Evolutionary conservation across 2,797 vertebrate genomes (phyloP).

Genomic region (Natrix natrix): DNA sequence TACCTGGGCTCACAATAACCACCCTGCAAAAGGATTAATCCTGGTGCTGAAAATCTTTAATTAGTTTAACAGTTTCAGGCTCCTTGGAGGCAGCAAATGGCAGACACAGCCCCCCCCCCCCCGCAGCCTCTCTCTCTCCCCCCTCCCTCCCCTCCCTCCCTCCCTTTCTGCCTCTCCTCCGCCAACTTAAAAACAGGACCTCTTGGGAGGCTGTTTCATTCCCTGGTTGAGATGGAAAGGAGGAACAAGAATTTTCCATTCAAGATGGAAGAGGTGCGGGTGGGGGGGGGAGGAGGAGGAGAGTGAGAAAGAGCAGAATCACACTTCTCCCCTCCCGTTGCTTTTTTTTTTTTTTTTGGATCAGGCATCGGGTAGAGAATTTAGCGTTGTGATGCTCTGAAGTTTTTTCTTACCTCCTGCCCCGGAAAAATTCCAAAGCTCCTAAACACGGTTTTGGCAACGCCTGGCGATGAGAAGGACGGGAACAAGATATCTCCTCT

Average conservation of each 20-base stretch:
- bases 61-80: constrained; percentile 80
- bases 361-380: background rate
- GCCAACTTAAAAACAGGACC: constrained; percentile 1
- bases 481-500: background rate
- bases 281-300: background rate
- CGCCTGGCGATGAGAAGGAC: too few species aligned
- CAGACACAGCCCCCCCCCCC: background rate
- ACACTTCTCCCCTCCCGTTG: background rate
- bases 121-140: background rate
- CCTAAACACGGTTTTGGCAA: background rate
- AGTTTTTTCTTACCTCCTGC: background rate
- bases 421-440: background rate
- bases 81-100: constrained; percentile 62
- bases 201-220: constrained; percentile 3
- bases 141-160: accelerated
- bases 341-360: background rate
- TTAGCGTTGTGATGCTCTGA: background rate
- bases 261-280: background rate
- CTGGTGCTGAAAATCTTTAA: constrained; percentile 75
- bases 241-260: background rate
- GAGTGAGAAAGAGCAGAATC: background rate
- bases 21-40: constrained; percentile 74
- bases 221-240: background rate
- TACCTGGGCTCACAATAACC: constrained; percentile 71
- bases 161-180: background rate